These are phyloP conservation scores for Carassius gibelio DNA, from an alignment of 2,113 vertebrate species.

Conservation along the genomic window DNA sequence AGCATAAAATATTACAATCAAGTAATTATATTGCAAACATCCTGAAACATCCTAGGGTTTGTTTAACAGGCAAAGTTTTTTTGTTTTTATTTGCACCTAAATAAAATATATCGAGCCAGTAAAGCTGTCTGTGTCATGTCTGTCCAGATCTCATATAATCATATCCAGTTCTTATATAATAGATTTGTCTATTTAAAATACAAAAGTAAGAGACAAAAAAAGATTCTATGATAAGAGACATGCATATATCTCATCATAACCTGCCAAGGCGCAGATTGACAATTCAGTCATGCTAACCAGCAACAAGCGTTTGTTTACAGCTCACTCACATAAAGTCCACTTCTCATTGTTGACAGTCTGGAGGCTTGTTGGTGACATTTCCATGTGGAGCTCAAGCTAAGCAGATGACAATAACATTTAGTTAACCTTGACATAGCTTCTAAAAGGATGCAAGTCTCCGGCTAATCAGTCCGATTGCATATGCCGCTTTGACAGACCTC, in stretches of 20 bases:
- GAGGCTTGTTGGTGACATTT: neutral
- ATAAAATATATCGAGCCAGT: neutral
- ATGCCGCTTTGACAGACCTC: neutral
- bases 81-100: neutral
- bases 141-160: neutral
- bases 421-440: constrained; percentile 54
- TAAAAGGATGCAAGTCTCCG: neutral
- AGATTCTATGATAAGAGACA: neutral
- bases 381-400: neutral
- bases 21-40: neutral
- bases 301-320: neutral
- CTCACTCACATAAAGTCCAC: constrained; percentile 32
- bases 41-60: too few relatives aligned
- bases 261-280: too few relatives aligned
- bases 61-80: neutral
- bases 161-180: too few relatives aligned
- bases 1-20: neutral
- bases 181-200: neutral
- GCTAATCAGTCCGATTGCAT: neutral
- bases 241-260: neutral
- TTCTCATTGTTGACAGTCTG: neutral
- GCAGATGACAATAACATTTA: constrained; percentile 5
- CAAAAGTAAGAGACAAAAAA: neutral
- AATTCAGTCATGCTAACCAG: neutral
- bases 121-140: too few relatives aligned